Base-by-base conservation (phyloP, 2,888 invertebrate genomes). In the Andrena bicolor region DNA sequence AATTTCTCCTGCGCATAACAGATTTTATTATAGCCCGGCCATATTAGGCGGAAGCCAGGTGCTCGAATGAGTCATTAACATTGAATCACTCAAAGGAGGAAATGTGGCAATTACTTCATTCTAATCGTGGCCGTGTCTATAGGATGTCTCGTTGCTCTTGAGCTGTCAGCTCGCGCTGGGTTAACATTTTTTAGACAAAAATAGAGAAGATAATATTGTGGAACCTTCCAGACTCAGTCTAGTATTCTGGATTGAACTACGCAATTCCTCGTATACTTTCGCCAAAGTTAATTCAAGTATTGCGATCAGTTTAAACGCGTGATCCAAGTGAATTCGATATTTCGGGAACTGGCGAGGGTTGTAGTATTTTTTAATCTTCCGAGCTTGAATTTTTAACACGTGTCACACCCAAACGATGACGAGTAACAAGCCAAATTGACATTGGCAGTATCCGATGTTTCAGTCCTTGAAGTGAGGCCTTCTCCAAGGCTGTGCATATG, bases 381-480 rank as follows among this genome's bases (percentile, higher is more conserved):
- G 41, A 69, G 8, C 53, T 10, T 13, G 23, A 10, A 10, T 20
- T 20, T 53, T 35, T 61, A 73, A 13, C 28, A 23, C 51, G 53
- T 2, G 48, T 63, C 32, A 6, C 73, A 64, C 13, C 63, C 26
- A 65, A 51, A 30, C 64, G 69, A 72, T 69, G 75, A 82, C 76
- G 73, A 53, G 26, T 35, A 48, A 61, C 72, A 79, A 71, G 77
- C 76, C 58, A 83, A 77, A 80, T 53, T 86, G 85, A 86, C 86
- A 86, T 86, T 87, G 86, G 81, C 85, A 87, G 66, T 86, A 85
- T 63, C 49, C 75, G 74, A 79, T 76, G 83, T 53, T 76, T 35
- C 58, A 65, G 63, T 75, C 77, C 79, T 86, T 81, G 85, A 81
- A 20, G 60, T 28, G 77, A 85, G 79, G 77, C 81, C 80, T 81